phyloP scores from a whole-genome alignment of 2,888 invertebrate species.

The Priocnemis perturbator region DNA sequence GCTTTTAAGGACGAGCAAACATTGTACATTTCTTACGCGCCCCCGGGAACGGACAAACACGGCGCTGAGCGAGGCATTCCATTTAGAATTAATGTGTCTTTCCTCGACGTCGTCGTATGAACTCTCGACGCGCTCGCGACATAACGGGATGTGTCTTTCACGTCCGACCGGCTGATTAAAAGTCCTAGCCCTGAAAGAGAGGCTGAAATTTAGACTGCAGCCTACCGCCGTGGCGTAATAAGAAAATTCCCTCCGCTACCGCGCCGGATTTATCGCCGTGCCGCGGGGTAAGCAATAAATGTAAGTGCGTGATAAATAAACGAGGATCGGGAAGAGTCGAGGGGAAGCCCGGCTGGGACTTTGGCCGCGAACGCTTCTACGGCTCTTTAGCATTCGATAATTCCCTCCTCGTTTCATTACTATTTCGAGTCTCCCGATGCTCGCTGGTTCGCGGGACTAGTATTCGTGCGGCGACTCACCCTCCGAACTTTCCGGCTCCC shows the following conservation, averaged over 20 bases:
- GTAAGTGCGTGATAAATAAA: conserved; percentile 54
- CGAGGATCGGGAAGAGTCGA: conserved; percentile 27
- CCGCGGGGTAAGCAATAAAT: conserved; percentile 38
- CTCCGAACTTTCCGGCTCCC: conserved; percentile 25
- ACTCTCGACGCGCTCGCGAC: no score
- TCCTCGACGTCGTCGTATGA: no score
- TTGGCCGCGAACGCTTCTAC: conserved; percentile 24
- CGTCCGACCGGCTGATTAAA: no score
- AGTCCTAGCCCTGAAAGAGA: no score
- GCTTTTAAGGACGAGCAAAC: no score
- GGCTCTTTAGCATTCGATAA: conserved; percentile 61
- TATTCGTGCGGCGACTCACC: conserved; percentile 9
- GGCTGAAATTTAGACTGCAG: no score
- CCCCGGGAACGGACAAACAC: no score
- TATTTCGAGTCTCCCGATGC: conserved; percentile 42
- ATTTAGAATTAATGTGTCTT: no score
- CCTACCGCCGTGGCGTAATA: conserved; percentile 16
- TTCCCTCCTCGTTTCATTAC: conserved; percentile 54
- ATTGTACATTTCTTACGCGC: no score
- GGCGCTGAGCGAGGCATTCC: no score
- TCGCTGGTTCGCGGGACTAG: conserved; percentile 43
- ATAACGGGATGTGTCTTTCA: no score
- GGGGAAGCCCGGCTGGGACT: conserved; percentile 12
- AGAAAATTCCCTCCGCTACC: conserved; percentile 32
- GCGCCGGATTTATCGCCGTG: conserved; percentile 29